Percentiles rank a stretch among this genome's conserved stretches.
Evolutionary conservation across 2,888 invertebrate species (phyloP).

Genomic region (Helicoverpa assulta): DNA sequence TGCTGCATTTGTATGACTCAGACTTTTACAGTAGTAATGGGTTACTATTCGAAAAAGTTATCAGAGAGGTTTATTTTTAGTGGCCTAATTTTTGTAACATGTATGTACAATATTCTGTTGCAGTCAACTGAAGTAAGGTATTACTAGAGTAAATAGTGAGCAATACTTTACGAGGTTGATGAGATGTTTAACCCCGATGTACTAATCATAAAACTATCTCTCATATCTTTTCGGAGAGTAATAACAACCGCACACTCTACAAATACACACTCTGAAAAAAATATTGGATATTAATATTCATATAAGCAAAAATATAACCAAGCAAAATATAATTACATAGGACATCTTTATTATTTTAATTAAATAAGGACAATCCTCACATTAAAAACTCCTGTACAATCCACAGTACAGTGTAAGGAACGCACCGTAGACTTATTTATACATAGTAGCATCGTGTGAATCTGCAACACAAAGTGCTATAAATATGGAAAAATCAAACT

Average conservation of each 20-base stretch:
- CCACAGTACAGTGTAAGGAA: conserved; percentile 7
- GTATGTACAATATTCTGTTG: neutral
- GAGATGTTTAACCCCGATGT: too few relatives aligned
- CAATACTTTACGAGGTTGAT: too few relatives aligned
- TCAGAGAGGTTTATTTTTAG: neutral
- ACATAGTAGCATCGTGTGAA: conserved; percentile 69
- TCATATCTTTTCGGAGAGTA: too few relatives aligned
- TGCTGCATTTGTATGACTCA: conserved; percentile 58
- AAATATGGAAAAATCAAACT: conserved; percentile 69
- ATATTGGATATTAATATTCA: too few relatives aligned
- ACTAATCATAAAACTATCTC: too few relatives aligned
- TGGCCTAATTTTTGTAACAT: conserved; percentile 9
- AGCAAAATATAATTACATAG: too few relatives aligned
- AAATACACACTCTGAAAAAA: too few relatives aligned
- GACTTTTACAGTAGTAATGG: conserved; percentile 45
- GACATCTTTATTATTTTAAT: too few relatives aligned
- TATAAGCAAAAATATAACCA: too few relatives aligned
- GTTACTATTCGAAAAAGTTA: conserved; percentile 5
- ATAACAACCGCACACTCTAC: too few relatives aligned
- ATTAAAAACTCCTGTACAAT: neutral
- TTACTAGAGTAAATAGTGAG: too few relatives aligned
- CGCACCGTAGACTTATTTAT: conserved; percentile 37
- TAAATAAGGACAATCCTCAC: neutral
- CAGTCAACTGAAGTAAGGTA: too few relatives aligned
- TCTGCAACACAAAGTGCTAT: conserved; percentile 68